phyloP scores from a whole-genome alignment of 92 coral and sea anemone species.

The Epizoanthus fatuus region DNA sequence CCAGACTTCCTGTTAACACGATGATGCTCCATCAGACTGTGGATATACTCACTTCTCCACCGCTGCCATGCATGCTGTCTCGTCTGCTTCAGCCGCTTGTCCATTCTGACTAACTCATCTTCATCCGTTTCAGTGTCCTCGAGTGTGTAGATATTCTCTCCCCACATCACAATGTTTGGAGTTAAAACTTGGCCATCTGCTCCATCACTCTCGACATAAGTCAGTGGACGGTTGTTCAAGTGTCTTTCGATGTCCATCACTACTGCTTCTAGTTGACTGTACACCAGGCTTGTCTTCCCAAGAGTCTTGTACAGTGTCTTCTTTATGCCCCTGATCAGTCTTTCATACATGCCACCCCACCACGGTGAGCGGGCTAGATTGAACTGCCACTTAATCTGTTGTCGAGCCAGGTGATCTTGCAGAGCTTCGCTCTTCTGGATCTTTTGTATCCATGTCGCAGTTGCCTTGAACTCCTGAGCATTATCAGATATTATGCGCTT shows the following conservation, averaged over 20 bases:
- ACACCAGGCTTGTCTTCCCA: slow-evolving; percentile 52
- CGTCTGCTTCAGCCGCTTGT: slow-evolving; percentile 10
- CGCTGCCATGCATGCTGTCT: slow-evolving; percentile 40
- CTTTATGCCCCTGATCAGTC: slow-evolving; percentile 43
- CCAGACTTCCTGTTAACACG: slow-evolving; percentile 41
- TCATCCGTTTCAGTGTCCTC: slow-evolving; percentile 43
- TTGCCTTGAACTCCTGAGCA: slow-evolving; percentile 45
- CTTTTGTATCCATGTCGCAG: slow-evolving; percentile 47
- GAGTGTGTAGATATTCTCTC: slow-evolving; percentile 1
- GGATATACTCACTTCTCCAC: slow-evolving; percentile 34
- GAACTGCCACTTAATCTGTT: slow-evolving; percentile 63
- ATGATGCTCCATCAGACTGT: slow-evolving; percentile 62
- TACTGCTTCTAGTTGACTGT: slow-evolving; percentile 37
- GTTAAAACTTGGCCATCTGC: slow-evolving; percentile 49
- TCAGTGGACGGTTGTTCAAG: slow-evolving; percentile 57
- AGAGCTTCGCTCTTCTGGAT: slow-evolving; percentile 44
- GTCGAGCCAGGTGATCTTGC: slow-evolving; percentile 54
- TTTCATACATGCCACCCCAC: slow-evolving; percentile 66
- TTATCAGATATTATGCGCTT: slow-evolving; percentile 37
- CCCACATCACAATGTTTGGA: slow-evolving; percentile 58
- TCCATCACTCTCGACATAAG: slow-evolving; percentile 17
- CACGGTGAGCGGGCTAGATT: slow-evolving; percentile 66
- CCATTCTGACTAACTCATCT: slow-evolving; percentile 14
- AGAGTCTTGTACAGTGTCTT: slow-evolving; percentile 55
- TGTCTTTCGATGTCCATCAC: slow-evolving; percentile 68